A percentile compares a stretch with the other conserved stretches of the same genome.
Conservation (phyloP, 1,140 invertebrate genomes). For the Drosophila willistoni region DNA sequence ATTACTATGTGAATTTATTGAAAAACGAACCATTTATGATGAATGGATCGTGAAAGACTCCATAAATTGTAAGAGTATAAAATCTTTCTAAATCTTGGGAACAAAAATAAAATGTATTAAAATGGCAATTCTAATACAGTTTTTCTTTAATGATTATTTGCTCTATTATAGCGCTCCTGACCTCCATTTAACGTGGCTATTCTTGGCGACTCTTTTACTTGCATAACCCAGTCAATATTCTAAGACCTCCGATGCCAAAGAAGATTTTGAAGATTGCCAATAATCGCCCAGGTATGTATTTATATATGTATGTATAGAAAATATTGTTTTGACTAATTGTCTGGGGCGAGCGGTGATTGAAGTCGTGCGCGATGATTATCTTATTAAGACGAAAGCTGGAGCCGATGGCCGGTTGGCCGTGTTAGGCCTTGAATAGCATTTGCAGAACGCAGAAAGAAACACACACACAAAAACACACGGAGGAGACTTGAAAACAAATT, state of each 20-base stretch:
- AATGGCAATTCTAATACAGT: too few relatives aligned
- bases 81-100: too few relatives aligned
- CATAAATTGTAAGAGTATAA: too few relatives aligned
- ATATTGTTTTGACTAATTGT: slow-evolving; percentile 79
- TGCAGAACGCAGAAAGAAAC: slow-evolving; percentile 52
- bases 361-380: slow-evolving; percentile 67
- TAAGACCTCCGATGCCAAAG: slow-evolving; percentile 75
- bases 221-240: slow-evolving; percentile 56
- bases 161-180: not conserved
- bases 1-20: not conserved
- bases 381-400: slow-evolving; percentile 41
- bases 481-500: slow-evolving; percentile 39
- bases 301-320: slow-evolving; percentile 28
- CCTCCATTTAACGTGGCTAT: not conserved
- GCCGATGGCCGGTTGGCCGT: slow-evolving; percentile 43
- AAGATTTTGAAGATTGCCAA: slow-evolving; percentile 73
- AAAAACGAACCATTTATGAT: too few relatives aligned
- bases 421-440: slow-evolving; percentile 64
- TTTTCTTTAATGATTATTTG: too few relatives aligned
- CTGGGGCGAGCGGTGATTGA: slow-evolving; percentile 46
- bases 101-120: too few relatives aligned
- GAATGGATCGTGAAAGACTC: too few relatives aligned
- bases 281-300: slow-evolving; percentile 50
- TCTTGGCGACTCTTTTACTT: slow-evolving; percentile 36
- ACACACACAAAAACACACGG: slow-evolving; percentile 5